phyloP scores from a whole-genome alignment of 1,140 invertebrate species.

The Mesaphorura yosii region DNA sequence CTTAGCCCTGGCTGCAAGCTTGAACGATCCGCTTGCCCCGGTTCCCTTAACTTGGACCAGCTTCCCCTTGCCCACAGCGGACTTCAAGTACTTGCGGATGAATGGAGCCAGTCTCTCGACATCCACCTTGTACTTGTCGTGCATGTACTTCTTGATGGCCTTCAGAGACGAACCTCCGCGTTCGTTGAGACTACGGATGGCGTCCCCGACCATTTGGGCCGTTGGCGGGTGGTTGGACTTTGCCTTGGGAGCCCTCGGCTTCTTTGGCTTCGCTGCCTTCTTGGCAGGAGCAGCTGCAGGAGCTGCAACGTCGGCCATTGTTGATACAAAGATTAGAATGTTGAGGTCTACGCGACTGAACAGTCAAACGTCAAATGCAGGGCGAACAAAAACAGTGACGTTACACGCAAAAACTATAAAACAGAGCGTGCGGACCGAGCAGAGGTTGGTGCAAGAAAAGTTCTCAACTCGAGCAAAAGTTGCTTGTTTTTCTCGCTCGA shows the following conservation, averaged over 20 bases:
- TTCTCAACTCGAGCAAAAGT: not conserved
- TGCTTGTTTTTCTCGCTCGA: not conserved
- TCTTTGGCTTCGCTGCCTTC: conserved; percentile 9
- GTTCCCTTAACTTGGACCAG: conserved; percentile 34
- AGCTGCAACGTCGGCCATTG: conserved; percentile 3
- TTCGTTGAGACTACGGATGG: conserved; percentile 35
- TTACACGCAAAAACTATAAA: no score
- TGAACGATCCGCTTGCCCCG: conserved; percentile 34
- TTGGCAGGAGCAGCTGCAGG: not conserved
- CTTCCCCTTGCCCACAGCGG: conserved; percentile 29
- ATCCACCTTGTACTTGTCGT: conserved; percentile 34
- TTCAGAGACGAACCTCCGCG: conserved; percentile 33
- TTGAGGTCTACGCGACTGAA: no score
- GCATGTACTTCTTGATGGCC: conserved; percentile 36
- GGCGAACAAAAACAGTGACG: not conserved
- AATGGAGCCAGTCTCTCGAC: conserved; percentile 31
- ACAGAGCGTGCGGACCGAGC: not conserved
- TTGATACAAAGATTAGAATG: no score
- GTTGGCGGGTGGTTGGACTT: conserved; percentile 35
- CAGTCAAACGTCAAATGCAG: not conserved
- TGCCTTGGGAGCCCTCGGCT: conserved; percentile 30
- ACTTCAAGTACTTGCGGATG: conserved; percentile 45
- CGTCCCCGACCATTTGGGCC: conserved; percentile 36
- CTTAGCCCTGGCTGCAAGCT: conserved; percentile 28
- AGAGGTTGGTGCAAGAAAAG: not conserved